These are phyloP conservation scores for Onchidella celtica DNA, from an alignment of 2,888 invertebrate species.

Conservation along the genomic window DNA sequence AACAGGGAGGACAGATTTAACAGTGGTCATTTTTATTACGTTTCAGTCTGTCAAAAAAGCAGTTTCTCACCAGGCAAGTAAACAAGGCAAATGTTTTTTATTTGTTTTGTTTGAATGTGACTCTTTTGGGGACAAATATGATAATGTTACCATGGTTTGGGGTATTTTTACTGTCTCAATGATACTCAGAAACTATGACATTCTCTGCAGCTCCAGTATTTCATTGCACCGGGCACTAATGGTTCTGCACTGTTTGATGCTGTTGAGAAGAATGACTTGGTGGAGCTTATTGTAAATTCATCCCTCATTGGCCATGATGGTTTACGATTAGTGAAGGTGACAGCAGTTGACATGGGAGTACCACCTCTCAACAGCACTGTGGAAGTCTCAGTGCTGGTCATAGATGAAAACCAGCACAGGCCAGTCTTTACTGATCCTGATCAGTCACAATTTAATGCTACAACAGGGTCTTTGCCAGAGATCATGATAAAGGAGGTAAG, in stretches of 20 bases:
- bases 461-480: conserved; percentile 40
- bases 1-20: no score
- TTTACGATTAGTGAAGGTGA: conserved; percentile 55
- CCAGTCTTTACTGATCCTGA: conserved; percentile 81
- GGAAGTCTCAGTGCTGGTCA: conserved; percentile 85
- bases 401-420: conserved; percentile 95
- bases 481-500: conserved; percentile 51
- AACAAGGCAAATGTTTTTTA: no score
- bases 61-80: no score
- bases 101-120: no score
- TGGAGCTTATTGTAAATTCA: conserved; percentile 88
- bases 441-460: conserved; percentile 17
- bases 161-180: no score
- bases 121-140: no score
- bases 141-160: no score
- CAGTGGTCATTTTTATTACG: no score
- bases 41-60: no score
- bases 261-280: background rate
- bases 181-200: no score
- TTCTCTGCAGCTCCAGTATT: conserved; percentile 39
- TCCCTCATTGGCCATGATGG: conserved; percentile 88
- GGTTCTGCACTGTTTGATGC: conserved; percentile 37
- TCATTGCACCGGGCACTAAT: conserved; percentile 40
- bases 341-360: conserved; percentile 61
- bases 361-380: conserved; percentile 54